Evolutionary conservation across 2,113 vertebrate genomes (phyloP).

Genomic region (Hydropotes inermis): DNA sequence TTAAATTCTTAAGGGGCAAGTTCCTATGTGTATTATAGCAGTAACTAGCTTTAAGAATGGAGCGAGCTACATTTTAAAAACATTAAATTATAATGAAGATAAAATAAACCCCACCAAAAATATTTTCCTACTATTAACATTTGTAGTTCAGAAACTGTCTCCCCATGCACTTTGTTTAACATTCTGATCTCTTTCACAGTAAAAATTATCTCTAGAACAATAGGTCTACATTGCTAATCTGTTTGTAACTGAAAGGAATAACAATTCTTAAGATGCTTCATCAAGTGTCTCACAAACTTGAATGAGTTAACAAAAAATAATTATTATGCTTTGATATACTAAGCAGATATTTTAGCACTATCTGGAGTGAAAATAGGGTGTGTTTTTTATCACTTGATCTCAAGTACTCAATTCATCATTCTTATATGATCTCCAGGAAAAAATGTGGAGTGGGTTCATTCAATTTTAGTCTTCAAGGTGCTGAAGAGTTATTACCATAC

Average conservation of each 20-base stretch:
- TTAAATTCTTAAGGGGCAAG: background rate
- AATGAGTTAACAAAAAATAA: background rate
- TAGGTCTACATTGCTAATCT: background rate
- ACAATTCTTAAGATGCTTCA: background rate
- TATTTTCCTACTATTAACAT: background rate
- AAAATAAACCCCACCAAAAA: background rate
- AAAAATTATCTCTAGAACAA: slow-evolving; percentile 31
- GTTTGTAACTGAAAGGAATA: background rate
- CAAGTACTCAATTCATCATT: background rate
- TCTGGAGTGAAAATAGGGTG: background rate
- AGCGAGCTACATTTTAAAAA: background rate
- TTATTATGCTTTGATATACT: background rate
- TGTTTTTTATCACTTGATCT: slow-evolving; percentile 32
- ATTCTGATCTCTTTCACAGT: background rate
- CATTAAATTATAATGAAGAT: background rate
- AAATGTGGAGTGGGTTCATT: background rate
- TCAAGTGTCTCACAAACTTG: background rate
- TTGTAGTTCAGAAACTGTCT: background rate
- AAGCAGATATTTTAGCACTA: background rate
- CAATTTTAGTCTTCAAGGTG: slow-evolving; percentile 21
- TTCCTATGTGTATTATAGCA: background rate
- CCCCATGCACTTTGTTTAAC: background rate
- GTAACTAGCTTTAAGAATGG: background rate
- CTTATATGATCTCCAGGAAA: background rate
- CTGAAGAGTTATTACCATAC: background rate